Percentiles rank a stretch among this genome's conserved stretches.
phyloP scores from a whole-genome alignment of 2,888 invertebrate genomes.

The Cheilosia pagana region DNA sequence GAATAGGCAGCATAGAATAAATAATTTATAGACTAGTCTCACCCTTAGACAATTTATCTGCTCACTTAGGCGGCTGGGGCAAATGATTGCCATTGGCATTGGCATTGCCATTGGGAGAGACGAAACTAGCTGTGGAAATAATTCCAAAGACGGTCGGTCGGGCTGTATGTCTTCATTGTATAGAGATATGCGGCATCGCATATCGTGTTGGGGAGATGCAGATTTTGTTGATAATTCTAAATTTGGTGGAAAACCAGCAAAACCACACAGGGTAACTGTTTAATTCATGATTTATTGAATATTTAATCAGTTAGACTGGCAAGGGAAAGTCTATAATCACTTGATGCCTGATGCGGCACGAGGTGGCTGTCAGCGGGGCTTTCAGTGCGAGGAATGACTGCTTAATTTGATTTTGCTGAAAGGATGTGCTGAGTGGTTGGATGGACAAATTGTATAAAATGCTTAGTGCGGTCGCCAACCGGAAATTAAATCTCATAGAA shows the following conservation, averaged over 20 bases:
- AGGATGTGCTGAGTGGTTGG: not conserved
- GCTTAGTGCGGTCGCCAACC: not conserved
- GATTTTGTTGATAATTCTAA: slow-evolving; percentile 72
- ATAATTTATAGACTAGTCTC: slow-evolving; percentile 73
- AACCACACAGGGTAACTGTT: slow-evolving; percentile 66
- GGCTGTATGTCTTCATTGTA: not conserved
- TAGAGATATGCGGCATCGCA: slow-evolving; percentile 2
- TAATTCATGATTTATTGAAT: slow-evolving; percentile 73
- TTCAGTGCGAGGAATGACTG: slow-evolving; percentile 42
- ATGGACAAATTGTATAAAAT: not conserved
- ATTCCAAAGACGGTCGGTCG: slow-evolving; percentile 22
- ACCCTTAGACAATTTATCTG: slow-evolving; percentile 75
- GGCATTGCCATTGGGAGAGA: not conserved
- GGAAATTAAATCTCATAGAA: too few relatives aligned
- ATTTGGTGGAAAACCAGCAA: slow-evolving; percentile 55
- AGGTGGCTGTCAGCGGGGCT: slow-evolving; percentile 62
- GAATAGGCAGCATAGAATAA: slow-evolving; percentile 48
- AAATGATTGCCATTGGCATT: slow-evolving; percentile 21
- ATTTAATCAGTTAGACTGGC: slow-evolving; percentile 69
- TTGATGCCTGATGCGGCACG: slow-evolving; percentile 67
- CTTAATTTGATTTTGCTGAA: slow-evolving; percentile 64
- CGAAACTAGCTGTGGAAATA: slow-evolving; percentile 51
- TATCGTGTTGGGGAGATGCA: slow-evolving; percentile 58
- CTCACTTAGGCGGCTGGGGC: slow-evolving; percentile 63
- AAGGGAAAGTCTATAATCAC: slow-evolving; percentile 53